Evolutionary conservation across 2,888 invertebrate genomes (phyloP).

Genomic region (Microctonus hyperodae): DNA sequence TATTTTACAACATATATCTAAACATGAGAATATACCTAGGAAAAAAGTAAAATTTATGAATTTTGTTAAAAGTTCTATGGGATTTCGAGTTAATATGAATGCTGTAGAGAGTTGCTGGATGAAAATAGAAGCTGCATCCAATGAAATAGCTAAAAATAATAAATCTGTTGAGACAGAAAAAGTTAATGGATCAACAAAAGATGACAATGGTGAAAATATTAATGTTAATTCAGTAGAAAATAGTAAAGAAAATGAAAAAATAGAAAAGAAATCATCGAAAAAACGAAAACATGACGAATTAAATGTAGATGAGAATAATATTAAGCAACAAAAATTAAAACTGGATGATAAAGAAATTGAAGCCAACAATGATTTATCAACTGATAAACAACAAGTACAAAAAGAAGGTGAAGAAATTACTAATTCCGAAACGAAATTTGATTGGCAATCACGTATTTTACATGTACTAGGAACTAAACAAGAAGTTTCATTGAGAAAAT

Average conservation of each 20-base stretch:
- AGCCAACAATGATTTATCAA: constrained; percentile 26
- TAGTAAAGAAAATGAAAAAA: constrained; percentile 16
- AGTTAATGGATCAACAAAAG: constrained; percentile 24
- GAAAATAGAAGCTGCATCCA: constrained; percentile 60
- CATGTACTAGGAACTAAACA: constrained; percentile 62
- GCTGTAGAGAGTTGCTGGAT: constrained; percentile 76
- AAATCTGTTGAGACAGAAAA: constrained; percentile 19
- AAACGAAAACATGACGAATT: constrained; percentile 35
- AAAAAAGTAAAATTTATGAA: constrained; percentile 86
- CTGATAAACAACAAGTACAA: constrained; percentile 27
- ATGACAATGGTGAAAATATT: constrained; percentile 19
- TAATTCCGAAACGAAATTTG: constrained; percentile 42
- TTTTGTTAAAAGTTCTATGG: constrained; percentile 72
- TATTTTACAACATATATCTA: constrained; percentile 74
- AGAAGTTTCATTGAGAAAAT: constrained; percentile 74
- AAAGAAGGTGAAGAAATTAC: constrained; percentile 36
- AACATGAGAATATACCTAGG: constrained; percentile 82
- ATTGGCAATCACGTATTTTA: constrained; percentile 52
- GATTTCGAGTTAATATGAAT: constrained; percentile 66
- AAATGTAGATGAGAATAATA: constrained; percentile 50
- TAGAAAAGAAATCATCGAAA: not conserved
- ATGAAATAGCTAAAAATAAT: constrained; percentile 38
- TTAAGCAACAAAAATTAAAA: constrained; percentile 38
- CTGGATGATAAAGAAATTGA: constrained; percentile 47
- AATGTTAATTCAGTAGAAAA: constrained; percentile 7